Base-by-base conservation (phyloP, 2,888 invertebrate genomes). In the Philereme transversata region DNA sequence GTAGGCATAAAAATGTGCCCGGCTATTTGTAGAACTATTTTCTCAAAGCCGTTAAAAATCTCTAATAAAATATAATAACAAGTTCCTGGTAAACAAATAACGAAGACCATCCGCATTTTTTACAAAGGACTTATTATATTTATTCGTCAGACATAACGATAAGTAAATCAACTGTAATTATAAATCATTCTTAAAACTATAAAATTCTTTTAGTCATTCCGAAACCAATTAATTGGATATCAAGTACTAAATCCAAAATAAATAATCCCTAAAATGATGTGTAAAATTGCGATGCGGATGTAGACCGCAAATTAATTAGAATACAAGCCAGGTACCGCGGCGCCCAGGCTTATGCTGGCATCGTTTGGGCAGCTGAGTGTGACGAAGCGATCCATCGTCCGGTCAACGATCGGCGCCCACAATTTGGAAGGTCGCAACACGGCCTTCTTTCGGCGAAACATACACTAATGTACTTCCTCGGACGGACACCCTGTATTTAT, bases 361-460 rank as follows among this genome's bases (percentile, higher is more conserved):
- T 70, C 72, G 70, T 76, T 79, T 68, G 69, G 67, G 70, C 77
- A 76, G 72, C 71, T 70, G 72, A 72, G 74, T 79, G 77, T 81
- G 82, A 79, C 81, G 80, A 74, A 76, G 78, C 81, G 74, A 74
- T 69, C 73, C 65, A 65, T 83, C 48, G 44, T 41, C 57, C 70
- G 89, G 88, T 90, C 90, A 89, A 87, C 77, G 90, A 77, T 86
- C 90, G 86, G 81, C 81, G 79, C 79, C 82, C 81, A 83, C 76
- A 82, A 82, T 86, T 83, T 81, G 90, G 91, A 88, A 92, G 92
- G 92, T 91, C 92, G 88, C 83, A 79, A 77, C 79, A 83, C 88
- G 92, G 87, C 91, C 92, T 91, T 91, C 90, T 91, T 90, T 88
- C 82, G 80, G 73, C 82, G 78, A 79, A 76, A 80, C 82, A 83